phyloP scores from a whole-genome alignment of 2,113 vertebrate species.

The Trichechus manatus region DNA sequence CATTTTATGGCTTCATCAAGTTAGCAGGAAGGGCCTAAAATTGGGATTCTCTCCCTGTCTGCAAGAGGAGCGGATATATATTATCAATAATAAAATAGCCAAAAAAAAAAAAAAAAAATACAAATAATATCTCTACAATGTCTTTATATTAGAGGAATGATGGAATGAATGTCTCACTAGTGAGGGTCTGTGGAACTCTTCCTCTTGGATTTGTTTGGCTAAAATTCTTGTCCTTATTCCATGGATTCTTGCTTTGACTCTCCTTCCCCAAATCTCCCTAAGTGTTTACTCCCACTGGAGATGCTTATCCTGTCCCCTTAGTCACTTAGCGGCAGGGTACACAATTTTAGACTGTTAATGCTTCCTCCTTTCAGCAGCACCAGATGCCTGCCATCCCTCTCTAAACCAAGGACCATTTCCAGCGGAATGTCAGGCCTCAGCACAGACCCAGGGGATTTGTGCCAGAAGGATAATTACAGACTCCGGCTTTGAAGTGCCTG shows the following conservation, averaged over 20 bases:
- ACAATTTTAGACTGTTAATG: constrained; percentile 28
- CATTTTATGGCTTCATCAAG: not conserved
- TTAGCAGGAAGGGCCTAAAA: not conserved
- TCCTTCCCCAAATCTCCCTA: not conserved
- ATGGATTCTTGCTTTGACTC: not conserved
- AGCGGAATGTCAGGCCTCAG: constrained; percentile 44
- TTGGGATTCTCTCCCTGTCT: not conserved
- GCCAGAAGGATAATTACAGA: constrained; percentile 45
- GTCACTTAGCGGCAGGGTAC: not conserved
- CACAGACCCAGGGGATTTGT: not conserved
- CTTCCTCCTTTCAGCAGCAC: not conserved
- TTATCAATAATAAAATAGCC: not conserved
- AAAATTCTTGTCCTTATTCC: not conserved
- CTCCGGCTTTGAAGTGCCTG: constrained; percentile 58
- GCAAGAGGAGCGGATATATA: not conserved
- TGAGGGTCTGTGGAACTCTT: not conserved
- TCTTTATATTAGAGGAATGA: not conserved
- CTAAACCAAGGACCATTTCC: constrained; percentile 47
- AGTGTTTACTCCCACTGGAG: constrained; percentile 46
- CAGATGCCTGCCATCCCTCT: not conserved
- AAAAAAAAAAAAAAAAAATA: not conserved
- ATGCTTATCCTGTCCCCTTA: constrained; percentile 37
- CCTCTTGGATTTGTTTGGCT: not conserved
- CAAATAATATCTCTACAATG: not conserved
- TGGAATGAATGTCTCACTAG: not conserved